Evolutionary conservation across 1,140 invertebrate species (phyloP), one percentile per base, ranked within the genome.

Genomic region (Caenorhabditis brenneri): DNA sequence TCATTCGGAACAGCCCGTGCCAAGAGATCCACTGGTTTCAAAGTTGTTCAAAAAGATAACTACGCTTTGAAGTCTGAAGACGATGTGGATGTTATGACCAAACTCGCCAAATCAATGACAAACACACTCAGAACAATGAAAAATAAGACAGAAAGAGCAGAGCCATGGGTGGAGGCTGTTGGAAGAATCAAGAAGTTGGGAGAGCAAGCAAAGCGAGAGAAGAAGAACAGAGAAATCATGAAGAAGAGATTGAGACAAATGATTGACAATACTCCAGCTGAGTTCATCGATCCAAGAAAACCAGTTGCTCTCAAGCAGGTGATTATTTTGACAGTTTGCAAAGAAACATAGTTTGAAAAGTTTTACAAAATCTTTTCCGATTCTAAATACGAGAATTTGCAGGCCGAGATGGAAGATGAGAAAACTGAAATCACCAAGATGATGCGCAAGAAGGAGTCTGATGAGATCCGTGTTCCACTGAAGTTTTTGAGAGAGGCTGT

Each of bases 401-500:
- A 84, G 84, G 74, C 87, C 12, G 84, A 87, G 39, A 55, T 65
- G 53, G 65, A 82, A 36, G 84, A 86, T 15, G 79, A 81, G 27
- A 31, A 82, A 19, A 29, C 29, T 22, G 78, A 74, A 24, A 51
- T 80, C n/a, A 36, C 49, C 33, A 86, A 86, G 27, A 24, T 80
- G 51, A 79, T 69, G 51, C 69, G 36, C n/a, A 82, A 82, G 53
- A 60, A 87, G 81, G 36, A 82, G 49, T 69, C 36, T n/a, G 81
- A 86, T 24, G 86, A 82, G 36, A 55, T 87, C 42, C 39, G 81
- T 39, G 55, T 87, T 0, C 86, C 86, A 46, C 60, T 85, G 24
- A 78, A 86, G 16, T 58, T 89, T 15, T 19, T 88, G n/a, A 83
- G 89, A 19, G 84, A 90, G 22, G 89, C 85, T 6, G 74, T 90